Evolutionary conservation across 2,113 vertebrate species (phyloP), one percentile per base, ranked within the genome.

Genomic region (Jacana jacana): DNA sequence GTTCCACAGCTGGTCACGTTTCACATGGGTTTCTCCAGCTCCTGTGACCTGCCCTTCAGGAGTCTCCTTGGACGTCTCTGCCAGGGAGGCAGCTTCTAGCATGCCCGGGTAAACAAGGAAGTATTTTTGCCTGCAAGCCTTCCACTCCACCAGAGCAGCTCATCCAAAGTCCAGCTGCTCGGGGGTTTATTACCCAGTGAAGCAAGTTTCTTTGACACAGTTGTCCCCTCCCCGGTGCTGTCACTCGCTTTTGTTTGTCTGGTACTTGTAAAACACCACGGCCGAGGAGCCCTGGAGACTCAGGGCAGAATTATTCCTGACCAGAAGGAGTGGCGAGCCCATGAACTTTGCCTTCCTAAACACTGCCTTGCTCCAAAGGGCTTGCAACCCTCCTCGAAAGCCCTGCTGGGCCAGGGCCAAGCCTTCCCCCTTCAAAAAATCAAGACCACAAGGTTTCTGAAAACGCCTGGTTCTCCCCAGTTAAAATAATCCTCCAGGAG

Each of bases 141-240:
- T 68, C 49, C 15, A 12, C 54, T 73, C 81, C 81, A 80, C n/a
- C 4, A 0, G 89, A 77, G 78, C 46, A 72, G 91, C 81, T 82
- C 87, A 94, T 89, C 94, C 95, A 96, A 96, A 97, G 95, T 97
- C 87, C 95, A 93, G 63, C 37, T 82, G 89, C 68, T 68, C 24
- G 6, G 17, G 17, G 63, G 49, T 89, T 97, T 95, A 95, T 91
- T 63, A 82, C 79, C 40, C 85, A 49, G 81, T 4, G 11, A 82
- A 81, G 54, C 75, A 85, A 93, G 31, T 48, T 81, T 70, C 58
- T 95, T 73, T 66, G 78, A 88, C 58, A 85, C 39, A 0, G 17
- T 35, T 51, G 39, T 68, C 49, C 76, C 76, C 87, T 78, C 60
- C 82, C 39, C 2, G 1, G 39, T 19, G 46, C 31, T 54, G 84